Evolutionary conservation across 1,140 invertebrate species (phyloP).

Genomic region (Drosophila murphyi): DNA sequence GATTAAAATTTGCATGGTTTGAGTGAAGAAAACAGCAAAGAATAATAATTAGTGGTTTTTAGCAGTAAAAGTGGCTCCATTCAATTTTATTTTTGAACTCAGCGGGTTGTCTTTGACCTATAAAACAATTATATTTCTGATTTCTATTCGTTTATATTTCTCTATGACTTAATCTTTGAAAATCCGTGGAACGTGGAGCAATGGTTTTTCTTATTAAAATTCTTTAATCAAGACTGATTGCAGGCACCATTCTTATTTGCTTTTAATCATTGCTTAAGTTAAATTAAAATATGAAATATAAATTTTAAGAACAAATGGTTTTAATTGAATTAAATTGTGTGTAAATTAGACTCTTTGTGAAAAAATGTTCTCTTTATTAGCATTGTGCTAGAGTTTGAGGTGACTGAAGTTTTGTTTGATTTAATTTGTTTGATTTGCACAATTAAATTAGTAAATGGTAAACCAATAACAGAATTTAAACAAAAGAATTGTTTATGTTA

Average conservation of each 20-base stretch:
- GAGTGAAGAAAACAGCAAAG: background rate
- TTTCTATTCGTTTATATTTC: no score
- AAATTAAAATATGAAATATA: no score
- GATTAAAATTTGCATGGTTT: background rate
- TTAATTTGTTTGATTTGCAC: background rate
- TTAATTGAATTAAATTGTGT: background rate
- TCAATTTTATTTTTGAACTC: background rate
- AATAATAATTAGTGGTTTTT: background rate
- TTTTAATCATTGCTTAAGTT: no score
- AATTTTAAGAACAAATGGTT: no score
- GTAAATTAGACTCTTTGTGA: background rate
- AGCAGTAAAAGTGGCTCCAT: background rate
- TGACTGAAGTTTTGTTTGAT: background rate
- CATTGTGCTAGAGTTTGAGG: background rate
- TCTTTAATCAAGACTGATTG: no score
- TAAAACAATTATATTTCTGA: no score
- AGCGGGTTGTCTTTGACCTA: no score
- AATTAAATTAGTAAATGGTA: conserved; percentile 21
- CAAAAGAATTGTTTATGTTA: conserved; percentile 22
- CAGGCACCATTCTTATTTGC: no score
- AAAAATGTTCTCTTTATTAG: background rate
- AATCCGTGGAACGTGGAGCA: no score
- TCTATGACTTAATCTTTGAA: no score
- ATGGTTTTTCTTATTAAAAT: no score
- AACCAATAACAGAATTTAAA: conserved; percentile 35